Evolutionary conservation across 1,140 invertebrate species (phyloP).

Genomic region (Teleogryllus occipitalis): DNA sequence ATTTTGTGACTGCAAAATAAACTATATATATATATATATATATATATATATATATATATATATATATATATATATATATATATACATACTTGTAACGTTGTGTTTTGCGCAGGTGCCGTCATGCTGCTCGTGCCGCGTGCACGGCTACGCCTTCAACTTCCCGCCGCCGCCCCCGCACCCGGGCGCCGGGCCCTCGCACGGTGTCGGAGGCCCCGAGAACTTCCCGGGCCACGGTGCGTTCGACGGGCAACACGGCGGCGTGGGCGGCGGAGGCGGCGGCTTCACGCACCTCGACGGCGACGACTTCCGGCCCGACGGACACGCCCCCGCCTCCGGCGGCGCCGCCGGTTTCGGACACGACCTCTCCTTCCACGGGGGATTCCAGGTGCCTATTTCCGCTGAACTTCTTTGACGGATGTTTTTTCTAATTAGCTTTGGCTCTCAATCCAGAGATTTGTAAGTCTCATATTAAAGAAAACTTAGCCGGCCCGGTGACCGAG

Average conservation of each 20-base stretch:
- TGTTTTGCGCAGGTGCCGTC: conserved; percentile 54
- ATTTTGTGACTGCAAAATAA: no score
- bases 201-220: conserved; percentile 30
- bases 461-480: neutral
- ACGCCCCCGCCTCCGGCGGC: neutral
- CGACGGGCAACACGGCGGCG: conserved; percentile 25
- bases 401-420: neutral
- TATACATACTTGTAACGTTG: no score
- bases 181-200: neutral
- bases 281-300: neutral
- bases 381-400: neutral
- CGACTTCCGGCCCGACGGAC: conserved; percentile 7
- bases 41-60: no score
- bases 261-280: no score
- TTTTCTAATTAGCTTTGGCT: neutral
- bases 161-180: conserved; percentile 11
- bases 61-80: no score
- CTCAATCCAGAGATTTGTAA: neutral
- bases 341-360: neutral
- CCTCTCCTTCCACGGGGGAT: neutral
- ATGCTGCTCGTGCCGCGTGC: conserved; percentile 75
- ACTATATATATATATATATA: no score
- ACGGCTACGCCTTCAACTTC: conserved; percentile 43
- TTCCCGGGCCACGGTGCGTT: conserved; percentile 37
- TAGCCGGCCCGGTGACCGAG: no score